These are phyloP conservation scores for Hirtodrosophila histrioides DNA, from an alignment of 2,888 invertebrate species.

Conservation along the genomic window DNA sequence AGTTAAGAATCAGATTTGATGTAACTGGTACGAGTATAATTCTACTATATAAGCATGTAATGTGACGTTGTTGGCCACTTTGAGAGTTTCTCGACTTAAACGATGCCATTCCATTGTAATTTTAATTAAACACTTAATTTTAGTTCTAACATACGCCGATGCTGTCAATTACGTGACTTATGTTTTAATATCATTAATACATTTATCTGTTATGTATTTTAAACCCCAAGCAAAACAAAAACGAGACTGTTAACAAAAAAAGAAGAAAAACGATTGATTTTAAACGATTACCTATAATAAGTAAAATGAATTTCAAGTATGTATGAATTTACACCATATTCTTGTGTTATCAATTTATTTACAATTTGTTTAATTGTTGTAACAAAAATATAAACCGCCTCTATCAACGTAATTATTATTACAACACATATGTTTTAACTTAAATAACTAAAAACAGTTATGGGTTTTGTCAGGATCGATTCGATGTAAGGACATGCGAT, in stretches of 20 bases:
- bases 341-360: slow-evolving; percentile 60
- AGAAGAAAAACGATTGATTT: slow-evolving; percentile 31
- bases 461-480: slow-evolving; percentile 69
- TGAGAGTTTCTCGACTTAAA: slow-evolving; percentile 52
- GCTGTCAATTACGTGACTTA: slow-evolving; percentile 63
- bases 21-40: slow-evolving; percentile 2
- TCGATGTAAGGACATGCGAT: slow-evolving; percentile 80
- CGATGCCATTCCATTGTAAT: slow-evolving; percentile 73
- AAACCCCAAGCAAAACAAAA: slow-evolving; percentile 18
- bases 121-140: slow-evolving; percentile 33
- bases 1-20: slow-evolving; percentile 3
- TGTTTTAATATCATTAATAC: slow-evolving; percentile 15
- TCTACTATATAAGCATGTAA: slow-evolving; percentile 36
- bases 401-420: slow-evolving; percentile 29
- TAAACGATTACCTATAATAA: slow-evolving; percentile 16
- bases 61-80: slow-evolving; percentile 41
- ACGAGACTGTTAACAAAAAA: slow-evolving; percentile 62
- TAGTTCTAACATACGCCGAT: slow-evolving; percentile 15
- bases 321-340: slow-evolving; percentile 41
- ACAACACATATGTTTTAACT: slow-evolving; percentile 37
- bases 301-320: slow-evolving; percentile 46
- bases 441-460: slow-evolving; percentile 24
- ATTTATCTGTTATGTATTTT: slow-evolving; percentile 32
- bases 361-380: slow-evolving; percentile 55
- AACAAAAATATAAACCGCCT: slow-evolving; percentile 53